Conservation (phyloP, 2,888 invertebrate species). For the Drosophila gaucha region DNA sequence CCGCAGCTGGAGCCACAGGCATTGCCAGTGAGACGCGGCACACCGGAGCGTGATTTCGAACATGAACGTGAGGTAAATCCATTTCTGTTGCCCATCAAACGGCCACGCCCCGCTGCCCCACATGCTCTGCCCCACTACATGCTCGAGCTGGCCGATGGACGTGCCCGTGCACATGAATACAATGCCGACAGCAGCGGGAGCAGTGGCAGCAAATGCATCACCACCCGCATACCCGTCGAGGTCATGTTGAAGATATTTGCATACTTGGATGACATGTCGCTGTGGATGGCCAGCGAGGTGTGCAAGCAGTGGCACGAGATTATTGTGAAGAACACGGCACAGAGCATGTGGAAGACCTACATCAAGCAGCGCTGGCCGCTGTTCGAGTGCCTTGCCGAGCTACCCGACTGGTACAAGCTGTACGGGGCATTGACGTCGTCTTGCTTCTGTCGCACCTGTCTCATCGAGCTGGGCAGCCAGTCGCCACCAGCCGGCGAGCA, state of each 20-base stretch:
- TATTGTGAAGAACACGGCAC: constrained; percentile 91
- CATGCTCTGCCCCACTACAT: constrained; percentile 81
- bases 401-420: constrained; percentile 93
- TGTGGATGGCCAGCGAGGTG: constrained; percentile 95
- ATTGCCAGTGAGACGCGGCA: constrained; percentile 47
- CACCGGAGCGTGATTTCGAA: constrained; percentile 64
- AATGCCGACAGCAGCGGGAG: constrained; percentile 11
- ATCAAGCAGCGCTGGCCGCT: constrained; percentile 93
- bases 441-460: constrained; percentile 93
- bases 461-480: constrained; percentile 93
- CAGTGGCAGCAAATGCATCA: constrained; percentile 58
- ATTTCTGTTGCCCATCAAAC: constrained; percentile 70
- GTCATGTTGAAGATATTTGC: constrained; percentile 95
- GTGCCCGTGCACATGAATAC: constrained; percentile 71
- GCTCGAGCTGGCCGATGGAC: constrained; percentile 80
- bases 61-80: constrained; percentile 64
- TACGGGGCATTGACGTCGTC: constrained; percentile 90
- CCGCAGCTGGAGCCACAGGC: constrained; percentile 35
- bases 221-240: constrained; percentile 84
- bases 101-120: constrained; percentile 81
- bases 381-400: constrained; percentile 89
- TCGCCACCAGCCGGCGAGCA: constrained; percentile 87
- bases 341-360: constrained; percentile 92
- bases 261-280: constrained; percentile 95
- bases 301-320: constrained; percentile 94